Conservation (phyloP, 2,797 vertebrate genomes). For the Buphagus erythrorhynchus region DNA sequence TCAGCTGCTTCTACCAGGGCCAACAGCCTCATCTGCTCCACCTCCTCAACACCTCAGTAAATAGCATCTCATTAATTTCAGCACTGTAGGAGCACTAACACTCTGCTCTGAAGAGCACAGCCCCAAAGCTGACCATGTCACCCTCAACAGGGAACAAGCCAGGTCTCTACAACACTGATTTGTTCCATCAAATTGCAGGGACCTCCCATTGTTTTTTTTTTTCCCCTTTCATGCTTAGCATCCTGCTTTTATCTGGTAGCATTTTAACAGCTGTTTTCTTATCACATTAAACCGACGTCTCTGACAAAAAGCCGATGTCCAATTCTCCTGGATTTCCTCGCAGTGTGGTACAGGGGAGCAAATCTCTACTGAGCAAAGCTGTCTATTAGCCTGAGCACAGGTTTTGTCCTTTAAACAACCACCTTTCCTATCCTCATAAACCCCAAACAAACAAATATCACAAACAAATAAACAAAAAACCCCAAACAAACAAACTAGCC, state of each 20-base stretch:
- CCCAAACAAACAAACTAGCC: no score
- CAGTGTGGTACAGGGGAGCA: not conserved
- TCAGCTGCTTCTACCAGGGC: not conserved
- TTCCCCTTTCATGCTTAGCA: not conserved
- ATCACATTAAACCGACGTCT: not conserved
- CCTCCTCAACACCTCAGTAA: not conserved
- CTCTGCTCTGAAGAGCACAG: not conserved
- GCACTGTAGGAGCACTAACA: not conserved
- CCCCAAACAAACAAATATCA: accelerated
- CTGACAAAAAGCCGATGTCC: not conserved
- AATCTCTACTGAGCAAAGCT: not conserved
- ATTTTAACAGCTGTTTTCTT: constrained; percentile 6
- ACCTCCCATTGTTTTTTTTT: not conserved
- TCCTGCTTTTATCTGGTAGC: not conserved
- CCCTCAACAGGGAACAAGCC: accelerated
- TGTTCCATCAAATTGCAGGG: not conserved
- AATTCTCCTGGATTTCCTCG: not conserved
- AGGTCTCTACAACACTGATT: not conserved
- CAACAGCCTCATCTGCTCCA: not conserved
- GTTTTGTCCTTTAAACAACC: not conserved
- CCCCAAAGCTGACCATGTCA: not conserved
- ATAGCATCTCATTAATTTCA: not conserved
- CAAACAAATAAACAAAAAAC: not conserved
- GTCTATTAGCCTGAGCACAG: not conserved
- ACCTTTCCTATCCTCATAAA: not conserved